Percentiles rank a stretch among this genome's conserved stretches.
Evolutionary conservation across 2,888 invertebrate species (phyloP).

Genomic region (Noctua janthe): DNA sequence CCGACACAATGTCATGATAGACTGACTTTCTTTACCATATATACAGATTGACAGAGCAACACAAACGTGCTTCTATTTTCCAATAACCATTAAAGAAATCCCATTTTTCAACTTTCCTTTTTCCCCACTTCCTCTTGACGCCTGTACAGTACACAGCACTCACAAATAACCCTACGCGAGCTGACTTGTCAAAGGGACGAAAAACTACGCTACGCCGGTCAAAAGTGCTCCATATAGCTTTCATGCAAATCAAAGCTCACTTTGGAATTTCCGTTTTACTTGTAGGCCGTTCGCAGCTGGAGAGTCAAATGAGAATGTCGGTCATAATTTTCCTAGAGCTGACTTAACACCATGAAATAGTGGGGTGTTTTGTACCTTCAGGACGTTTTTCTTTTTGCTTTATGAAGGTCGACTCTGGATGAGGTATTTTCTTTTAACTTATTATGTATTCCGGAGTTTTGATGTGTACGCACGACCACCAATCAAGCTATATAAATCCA

Average conservation of each 20-base stretch:
- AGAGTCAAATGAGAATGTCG: slow-evolving; percentile 58
- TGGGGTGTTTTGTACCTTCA: slow-evolving; percentile 27
- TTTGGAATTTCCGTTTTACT: slow-evolving; percentile 62
- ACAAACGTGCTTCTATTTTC: not conserved
- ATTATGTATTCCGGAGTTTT: not conserved
- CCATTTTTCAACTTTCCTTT: no score
- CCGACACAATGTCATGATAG: not conserved
- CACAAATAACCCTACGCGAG: slow-evolving; percentile 58
- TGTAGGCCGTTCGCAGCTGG: slow-evolving; percentile 37
- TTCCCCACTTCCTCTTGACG: slow-evolving; percentile 5
- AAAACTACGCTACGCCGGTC: slow-evolving; percentile 64
- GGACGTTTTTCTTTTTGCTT: slow-evolving; percentile 12
- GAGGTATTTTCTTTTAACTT: slow-evolving; percentile 17
- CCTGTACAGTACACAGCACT: slow-evolving; percentile 29
- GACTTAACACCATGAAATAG: slow-evolving; percentile 48
- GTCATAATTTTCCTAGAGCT: slow-evolving; percentile 45
- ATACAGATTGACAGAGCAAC: not conserved
- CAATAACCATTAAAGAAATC: slow-evolving; percentile 23
- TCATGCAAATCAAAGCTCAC: slow-evolving; percentile 67
- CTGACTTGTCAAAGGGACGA: slow-evolving; percentile 65
- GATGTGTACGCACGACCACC: no score
- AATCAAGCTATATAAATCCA: no score
- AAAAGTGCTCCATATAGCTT: slow-evolving; percentile 66
- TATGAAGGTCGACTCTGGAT: not conserved
- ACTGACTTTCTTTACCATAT: not conserved